Base-by-base conservation (phyloP, 2,113 vertebrate genomes). In the Coturnix japonica region DNA sequence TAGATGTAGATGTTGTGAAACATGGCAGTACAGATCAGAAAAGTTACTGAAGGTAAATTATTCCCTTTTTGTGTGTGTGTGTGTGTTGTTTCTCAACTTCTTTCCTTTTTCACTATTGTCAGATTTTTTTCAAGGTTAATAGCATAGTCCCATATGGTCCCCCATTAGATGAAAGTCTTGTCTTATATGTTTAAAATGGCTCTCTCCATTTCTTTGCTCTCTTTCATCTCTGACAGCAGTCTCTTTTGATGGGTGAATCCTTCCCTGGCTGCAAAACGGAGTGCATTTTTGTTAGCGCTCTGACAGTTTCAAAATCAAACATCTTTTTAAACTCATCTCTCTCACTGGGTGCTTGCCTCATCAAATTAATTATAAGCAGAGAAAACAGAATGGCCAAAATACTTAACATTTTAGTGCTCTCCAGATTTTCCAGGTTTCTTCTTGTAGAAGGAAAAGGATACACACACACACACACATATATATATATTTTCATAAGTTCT, bases 161-260 rank as follows among this genome's bases (percentile, higher is more conserved):
- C 90, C 64, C 37, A 41, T 67, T 44, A 96, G 96, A 95, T 95
- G 82, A 94, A 96, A 96, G 96, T 91, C 93, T 96, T 95, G 87
- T 89, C 85, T 95, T 94, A 46, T 53, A 83, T 94, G 85, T 94
- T 95, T 94, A 93, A 96, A 95, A 95, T 91, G 94, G 71, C 85
- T 89, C 93, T 93, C 53, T 72, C 80, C 18, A 20, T 91, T 88
- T 84, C 76, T 93, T 93, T 95, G 63, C 85, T 94, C 75, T 67
- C 90, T 96, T 97, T 96, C 92, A 96, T 96, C 85, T 96, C 82
- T 83, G 88, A 90, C 93, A 96, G 91, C 66, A 74, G 93, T 69
- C 59, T 91, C 93, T 95, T 90, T 96, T 93, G 92, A 93, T 91
- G 85, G 77, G 85, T 75, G 81, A 90, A 75, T 92, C 85, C 69